Evolutionary conservation across 2,113 vertebrate species (phyloP).

Genomic region (Pimephales promelas): DNA sequence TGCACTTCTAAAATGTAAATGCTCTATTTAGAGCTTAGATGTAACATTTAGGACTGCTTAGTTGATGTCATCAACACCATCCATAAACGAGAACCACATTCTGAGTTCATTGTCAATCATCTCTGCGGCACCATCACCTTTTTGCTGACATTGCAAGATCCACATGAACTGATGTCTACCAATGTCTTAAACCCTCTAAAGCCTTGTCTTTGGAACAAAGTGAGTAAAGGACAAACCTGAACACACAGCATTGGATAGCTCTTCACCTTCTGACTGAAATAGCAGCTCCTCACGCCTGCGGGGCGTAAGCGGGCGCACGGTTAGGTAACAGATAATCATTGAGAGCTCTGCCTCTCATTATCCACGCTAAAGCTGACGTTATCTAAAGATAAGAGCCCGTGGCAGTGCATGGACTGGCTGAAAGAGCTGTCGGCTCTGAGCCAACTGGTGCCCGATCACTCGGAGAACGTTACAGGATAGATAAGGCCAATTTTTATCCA

Average conservation of each 20-base stretch:
- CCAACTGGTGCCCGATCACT: constrained; percentile 50
- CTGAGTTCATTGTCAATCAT: background rate
- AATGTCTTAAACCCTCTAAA: constrained; percentile 7
- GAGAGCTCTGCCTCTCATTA: constrained; percentile 60
- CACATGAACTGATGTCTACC: constrained; percentile 18
- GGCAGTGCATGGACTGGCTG: constrained; percentile 64
- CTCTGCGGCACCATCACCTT: background rate
- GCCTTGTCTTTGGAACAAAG: constrained; percentile 31
- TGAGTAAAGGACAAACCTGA: constrained; percentile 34
- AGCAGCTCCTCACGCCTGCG: constrained; percentile 53
- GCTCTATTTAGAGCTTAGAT: background rate
- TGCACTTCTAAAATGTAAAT: background rate
- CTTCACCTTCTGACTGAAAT: constrained; percentile 50
- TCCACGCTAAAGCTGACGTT: constrained; percentile 67
- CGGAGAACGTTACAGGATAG: constrained; percentile 3
- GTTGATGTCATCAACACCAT: background rate
- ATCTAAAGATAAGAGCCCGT: constrained; percentile 69
- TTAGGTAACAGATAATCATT: constrained; percentile 77
- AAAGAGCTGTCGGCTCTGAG: constrained; percentile 61
- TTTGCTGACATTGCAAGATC: constrained; percentile 6
- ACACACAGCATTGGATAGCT: background rate
- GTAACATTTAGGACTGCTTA: background rate
- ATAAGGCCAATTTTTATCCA: background rate
- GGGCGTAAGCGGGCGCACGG: background rate
- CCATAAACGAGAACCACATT: background rate